Percentiles rank a stretch among this genome's conserved stretches.
Conservation (phyloP, 2,113 vertebrate species). For the Oncorhynchus masou region DNA sequence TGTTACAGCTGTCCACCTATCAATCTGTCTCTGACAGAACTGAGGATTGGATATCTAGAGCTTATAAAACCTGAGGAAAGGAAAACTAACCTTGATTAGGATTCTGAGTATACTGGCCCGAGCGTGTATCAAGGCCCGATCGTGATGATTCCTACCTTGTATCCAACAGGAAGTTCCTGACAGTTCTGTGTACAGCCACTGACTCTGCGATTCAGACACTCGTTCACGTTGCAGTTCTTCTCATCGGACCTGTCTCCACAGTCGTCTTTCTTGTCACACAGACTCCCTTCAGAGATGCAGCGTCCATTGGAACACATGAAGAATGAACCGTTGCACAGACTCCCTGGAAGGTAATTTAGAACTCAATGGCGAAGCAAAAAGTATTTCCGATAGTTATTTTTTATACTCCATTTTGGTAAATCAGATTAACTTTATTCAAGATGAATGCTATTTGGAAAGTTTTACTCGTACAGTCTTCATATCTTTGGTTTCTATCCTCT, state of each 20-base stretch:
- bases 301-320: constrained; percentile 98
- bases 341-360: constrained; percentile 80
- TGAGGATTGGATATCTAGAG: not conserved
- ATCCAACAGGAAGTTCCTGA: constrained; percentile 89
- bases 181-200: constrained; percentile 97
- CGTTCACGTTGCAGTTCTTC: constrained; percentile 90
- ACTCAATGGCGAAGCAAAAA: constrained; percentile 17
- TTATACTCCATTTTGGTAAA: not conserved
- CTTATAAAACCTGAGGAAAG: not conserved
- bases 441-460: not conserved
- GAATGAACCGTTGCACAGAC: constrained; percentile 95
- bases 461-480: too few relatives aligned
- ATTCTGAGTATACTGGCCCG: too few relatives aligned
- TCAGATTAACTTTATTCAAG: constrained; percentile 16
- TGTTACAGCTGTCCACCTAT: not conserved
- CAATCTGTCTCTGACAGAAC: not conserved
- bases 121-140: not conserved
- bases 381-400: not conserved
- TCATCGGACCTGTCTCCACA: constrained; percentile 94
- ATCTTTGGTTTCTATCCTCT: constrained; percentile 15
- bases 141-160: constrained; percentile 80
- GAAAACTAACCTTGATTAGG: too few relatives aligned
- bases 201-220: constrained; percentile 91
- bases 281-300: constrained; percentile 81
- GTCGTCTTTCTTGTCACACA: constrained; percentile 89